Conservation (phyloP, 2,888 invertebrate genomes). For the Leptinotarsa peninsularis region DNA sequence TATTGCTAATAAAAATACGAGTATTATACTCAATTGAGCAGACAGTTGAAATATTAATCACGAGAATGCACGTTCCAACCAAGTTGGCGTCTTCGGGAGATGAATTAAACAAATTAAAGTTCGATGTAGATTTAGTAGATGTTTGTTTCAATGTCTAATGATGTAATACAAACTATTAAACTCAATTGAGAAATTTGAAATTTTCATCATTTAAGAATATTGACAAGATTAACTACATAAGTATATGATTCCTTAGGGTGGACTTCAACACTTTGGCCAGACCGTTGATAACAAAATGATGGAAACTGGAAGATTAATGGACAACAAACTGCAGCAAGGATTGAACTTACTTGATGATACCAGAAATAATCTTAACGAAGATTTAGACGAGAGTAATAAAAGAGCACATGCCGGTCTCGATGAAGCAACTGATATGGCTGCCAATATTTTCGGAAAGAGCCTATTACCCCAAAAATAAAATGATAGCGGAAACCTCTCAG, state of each 20-base stretch:
- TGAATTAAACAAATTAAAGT: too few relatives aligned
- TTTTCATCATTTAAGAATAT: neutral
- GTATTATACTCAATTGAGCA: too few relatives aligned
- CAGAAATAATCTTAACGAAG: constrained; percentile 41
- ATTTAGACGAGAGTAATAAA: constrained; percentile 50
- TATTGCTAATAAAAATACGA: too few relatives aligned
- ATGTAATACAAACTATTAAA: too few relatives aligned
- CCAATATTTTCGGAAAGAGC: constrained; percentile 49
- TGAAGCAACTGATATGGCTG: constrained; percentile 48
- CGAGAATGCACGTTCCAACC: too few relatives aligned
- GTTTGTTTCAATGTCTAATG: too few relatives aligned
- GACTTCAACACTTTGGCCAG: constrained; percentile 38
- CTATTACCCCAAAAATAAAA: constrained; percentile 46
- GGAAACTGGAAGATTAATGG: constrained; percentile 46
- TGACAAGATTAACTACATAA: neutral
- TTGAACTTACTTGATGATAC: constrained; percentile 40
- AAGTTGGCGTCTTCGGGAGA: too few relatives aligned
- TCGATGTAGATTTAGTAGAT: too few relatives aligned
- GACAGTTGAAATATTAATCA: too few relatives aligned
- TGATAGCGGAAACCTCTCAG: constrained; percentile 4
- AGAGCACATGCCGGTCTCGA: constrained; percentile 53
- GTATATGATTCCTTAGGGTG: constrained; percentile 33
- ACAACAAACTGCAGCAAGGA: constrained; percentile 43
- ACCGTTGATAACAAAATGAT: constrained; percentile 44
- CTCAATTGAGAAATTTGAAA: too few relatives aligned